These are phyloP conservation scores for Pocillopora verrucosa DNA, from an alignment of 64 coral and sea anemone species.

Conservation along the genomic window DNA sequence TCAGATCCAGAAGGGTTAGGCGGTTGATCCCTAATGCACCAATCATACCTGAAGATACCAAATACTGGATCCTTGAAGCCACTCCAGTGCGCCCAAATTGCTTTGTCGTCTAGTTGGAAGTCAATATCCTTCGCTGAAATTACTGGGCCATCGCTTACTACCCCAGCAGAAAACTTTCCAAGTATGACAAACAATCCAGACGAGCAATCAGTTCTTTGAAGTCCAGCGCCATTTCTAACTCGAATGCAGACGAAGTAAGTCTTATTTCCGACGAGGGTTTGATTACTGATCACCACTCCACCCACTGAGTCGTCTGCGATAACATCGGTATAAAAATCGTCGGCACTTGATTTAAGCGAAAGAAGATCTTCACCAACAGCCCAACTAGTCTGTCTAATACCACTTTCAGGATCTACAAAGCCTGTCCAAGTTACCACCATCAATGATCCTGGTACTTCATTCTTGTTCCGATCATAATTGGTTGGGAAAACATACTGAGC, in stretches of 20 bases:
- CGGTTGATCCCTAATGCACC: constrained; percentile 82
- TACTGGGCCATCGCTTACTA: constrained; percentile 81
- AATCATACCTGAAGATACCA: constrained; percentile 75
- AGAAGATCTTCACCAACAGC: constrained; percentile 63
- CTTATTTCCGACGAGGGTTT: constrained; percentile 68
- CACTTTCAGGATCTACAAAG: constrained; percentile 85
- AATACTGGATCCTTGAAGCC: constrained; percentile 96
- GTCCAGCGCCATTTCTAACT: constrained; percentile 85
- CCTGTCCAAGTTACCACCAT: constrained; percentile 90
- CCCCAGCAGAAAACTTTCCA: constrained; percentile 82
- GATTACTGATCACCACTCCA: constrained; percentile 75
- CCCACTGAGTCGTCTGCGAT: constrained; percentile 56
- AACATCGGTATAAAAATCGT: constrained; percentile 58
- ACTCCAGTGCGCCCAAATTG: constrained; percentile 93
- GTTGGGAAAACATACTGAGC: constrained; percentile 87
- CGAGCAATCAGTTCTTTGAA: constrained; percentile 82
- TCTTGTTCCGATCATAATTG: constrained; percentile 86
- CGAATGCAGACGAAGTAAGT: constrained; percentile 93
- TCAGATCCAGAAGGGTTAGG: constrained; percentile 29
- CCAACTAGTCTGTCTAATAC: constrained; percentile 71
- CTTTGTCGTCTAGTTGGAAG: constrained; percentile 88
- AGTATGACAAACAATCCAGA: constrained; percentile 66
- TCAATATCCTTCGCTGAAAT: constrained; percentile 59
- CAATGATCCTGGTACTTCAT: constrained; percentile 64
- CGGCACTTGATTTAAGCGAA: constrained; percentile 19